A percentile compares a stretch with the other conserved stretches of the same genome.
phyloP scores from a whole-genome alignment of 2,797 vertebrate genomes.

The Octomys mimax region DNA sequence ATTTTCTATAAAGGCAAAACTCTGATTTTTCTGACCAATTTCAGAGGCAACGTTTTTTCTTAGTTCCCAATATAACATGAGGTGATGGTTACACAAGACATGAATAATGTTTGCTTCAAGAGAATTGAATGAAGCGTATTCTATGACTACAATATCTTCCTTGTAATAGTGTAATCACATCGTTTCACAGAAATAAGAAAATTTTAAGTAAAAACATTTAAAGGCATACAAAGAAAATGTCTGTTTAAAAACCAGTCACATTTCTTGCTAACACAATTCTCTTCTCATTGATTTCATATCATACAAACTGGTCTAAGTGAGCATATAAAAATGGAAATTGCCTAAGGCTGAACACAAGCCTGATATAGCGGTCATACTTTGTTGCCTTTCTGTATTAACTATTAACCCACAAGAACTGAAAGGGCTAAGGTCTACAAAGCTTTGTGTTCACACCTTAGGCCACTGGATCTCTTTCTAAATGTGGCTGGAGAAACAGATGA shows the following conservation, averaged over 20 bases:
- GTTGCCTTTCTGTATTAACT: conserved; percentile 52
- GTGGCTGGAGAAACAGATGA: background rate
- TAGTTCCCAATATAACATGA: conserved; percentile 48
- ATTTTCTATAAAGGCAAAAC: background rate
- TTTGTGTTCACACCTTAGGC: background rate
- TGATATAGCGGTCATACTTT: conserved; percentile 37
- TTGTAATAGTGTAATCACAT: conserved; percentile 63
- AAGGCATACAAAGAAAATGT: conserved; percentile 62
- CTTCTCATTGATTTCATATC: conserved; percentile 69
- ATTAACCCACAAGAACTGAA: conserved; percentile 55
- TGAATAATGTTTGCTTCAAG: conserved; percentile 52
- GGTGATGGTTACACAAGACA: conserved; percentile 43
- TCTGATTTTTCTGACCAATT: conserved; percentile 57
- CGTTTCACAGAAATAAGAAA: conserved; percentile 71
- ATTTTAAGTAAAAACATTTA: conserved; percentile 67
- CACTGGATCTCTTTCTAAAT: background rate
- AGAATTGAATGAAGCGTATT: conserved; percentile 41
- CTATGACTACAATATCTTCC: conserved; percentile 34
- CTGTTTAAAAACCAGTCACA: conserved; percentile 11
- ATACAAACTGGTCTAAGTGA: conserved; percentile 63
- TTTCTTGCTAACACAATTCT: conserved; percentile 64
- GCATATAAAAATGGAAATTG: conserved; percentile 76
- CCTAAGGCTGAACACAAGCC: conserved; percentile 60
- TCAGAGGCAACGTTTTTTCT: conserved; percentile 49
- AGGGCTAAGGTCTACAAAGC: background rate